A percentile compares a stretch with the other conserved stretches of the same genome.
These are phyloP conservation scores for Drosophila sechellia DNA, from an alignment of 1,140 invertebrate species.

Conservation along the genomic window DNA sequence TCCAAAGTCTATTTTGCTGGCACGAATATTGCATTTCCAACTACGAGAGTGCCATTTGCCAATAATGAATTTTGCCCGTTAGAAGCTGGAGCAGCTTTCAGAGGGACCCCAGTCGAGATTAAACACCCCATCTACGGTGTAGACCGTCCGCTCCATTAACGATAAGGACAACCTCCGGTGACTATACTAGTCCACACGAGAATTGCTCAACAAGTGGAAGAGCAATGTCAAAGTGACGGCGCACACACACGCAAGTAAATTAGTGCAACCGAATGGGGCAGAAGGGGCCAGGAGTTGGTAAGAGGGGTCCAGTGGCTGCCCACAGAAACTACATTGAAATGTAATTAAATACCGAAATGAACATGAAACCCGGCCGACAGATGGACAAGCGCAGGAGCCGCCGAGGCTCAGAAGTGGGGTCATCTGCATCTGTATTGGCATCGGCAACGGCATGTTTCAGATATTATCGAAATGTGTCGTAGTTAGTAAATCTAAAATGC, in stretches of 20 bases:
- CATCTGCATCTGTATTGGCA: constrained; percentile 1
- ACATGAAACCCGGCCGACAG: constrained; percentile 56
- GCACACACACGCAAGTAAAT: constrained; percentile 42
- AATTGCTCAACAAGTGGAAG: constrained; percentile 63
- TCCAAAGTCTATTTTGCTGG: too few relatives aligned
- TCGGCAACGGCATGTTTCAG: constrained; percentile 37
- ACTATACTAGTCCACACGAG: constrained; percentile 19
- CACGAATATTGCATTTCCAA: too few relatives aligned
- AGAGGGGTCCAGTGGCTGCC: constrained; percentile 12
- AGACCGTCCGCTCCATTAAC: constrained; percentile 25
- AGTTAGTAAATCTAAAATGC: constrained; percentile 78
- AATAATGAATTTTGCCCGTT: neutral
- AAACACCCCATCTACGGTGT: neutral
- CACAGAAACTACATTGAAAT: constrained; percentile 76
- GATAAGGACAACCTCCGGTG: constrained; percentile 19
- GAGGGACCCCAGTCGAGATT: neutral
- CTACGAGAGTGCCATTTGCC: neutral
- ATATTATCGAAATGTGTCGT: constrained; percentile 77
- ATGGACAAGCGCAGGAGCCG: constrained; percentile 19
- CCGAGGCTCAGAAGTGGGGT: neutral
- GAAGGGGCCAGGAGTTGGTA: neutral
- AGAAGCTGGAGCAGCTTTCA: neutral
- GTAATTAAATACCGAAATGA: constrained; percentile 78
- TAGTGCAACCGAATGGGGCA: constrained; percentile 44
- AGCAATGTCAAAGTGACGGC: constrained; percentile 18